These are phyloP conservation scores for Sebastes flavidus DNA, from an alignment of 2,797 vertebrate species.

Conservation along the genomic window DNA sequence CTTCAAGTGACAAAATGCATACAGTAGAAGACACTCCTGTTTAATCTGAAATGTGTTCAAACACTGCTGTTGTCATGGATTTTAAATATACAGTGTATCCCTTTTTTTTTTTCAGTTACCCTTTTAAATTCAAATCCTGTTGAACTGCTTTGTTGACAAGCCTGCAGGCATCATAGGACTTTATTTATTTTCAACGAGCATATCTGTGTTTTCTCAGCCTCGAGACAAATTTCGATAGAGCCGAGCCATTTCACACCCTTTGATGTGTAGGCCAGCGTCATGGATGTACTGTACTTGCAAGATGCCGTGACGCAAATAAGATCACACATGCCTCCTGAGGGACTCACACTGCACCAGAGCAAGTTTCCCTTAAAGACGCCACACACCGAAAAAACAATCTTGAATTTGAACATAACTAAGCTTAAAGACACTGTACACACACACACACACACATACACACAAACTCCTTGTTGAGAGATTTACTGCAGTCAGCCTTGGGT, in stretches of 20 bases:
- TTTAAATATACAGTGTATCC: not conserved
- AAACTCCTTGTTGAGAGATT: constrained; percentile 17
- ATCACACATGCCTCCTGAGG: constrained; percentile 47
- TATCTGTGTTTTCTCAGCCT: constrained; percentile 3
- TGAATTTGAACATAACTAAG: not conserved
- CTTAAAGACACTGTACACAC: not conserved
- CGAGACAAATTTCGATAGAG: not conserved
- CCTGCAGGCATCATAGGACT: not conserved
- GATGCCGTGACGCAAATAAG: constrained; percentile 53
- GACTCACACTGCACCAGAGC: constrained; percentile 32
- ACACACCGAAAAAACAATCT: not conserved
- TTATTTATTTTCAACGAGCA: not conserved
- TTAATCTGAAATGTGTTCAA: not conserved
- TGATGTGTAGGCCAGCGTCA: constrained; percentile 36
- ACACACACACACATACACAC: not conserved
- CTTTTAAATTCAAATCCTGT: not conserved
- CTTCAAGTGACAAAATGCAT: not conserved
- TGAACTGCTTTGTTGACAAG: not conserved
- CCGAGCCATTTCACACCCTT: constrained; percentile 14
- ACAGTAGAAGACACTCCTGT: not conserved
- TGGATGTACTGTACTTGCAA: constrained; percentile 23
- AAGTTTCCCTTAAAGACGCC: constrained; percentile 39
- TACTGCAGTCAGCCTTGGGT: constrained; percentile 16
- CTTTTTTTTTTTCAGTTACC: not conserved
- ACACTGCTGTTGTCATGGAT: not conserved